Percentiles rank a stretch among this genome's conserved stretches.
Conservation (phyloP, 2,113 vertebrate species). For the Dascyllus trimaculatus region DNA sequence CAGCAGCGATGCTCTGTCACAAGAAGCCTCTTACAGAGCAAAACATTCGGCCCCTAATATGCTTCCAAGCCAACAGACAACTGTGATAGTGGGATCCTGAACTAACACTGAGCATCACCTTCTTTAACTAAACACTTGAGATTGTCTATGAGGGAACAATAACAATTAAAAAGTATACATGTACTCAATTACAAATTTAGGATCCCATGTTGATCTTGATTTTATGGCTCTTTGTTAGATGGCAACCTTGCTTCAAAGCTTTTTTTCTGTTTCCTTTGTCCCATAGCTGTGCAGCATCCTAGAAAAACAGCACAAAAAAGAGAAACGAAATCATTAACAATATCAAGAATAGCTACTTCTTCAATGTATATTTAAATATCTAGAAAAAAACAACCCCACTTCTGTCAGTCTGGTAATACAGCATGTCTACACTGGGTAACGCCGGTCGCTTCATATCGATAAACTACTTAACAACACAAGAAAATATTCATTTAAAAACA, state of each 20-base stretch:
- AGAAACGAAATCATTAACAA: conserved; percentile 6
- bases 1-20: conserved; percentile 32
- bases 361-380: background rate
- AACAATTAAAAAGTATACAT: background rate
- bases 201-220: conserved; percentile 40
- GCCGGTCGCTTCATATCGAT: background rate
- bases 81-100: conserved; percentile 1
- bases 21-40: conserved; percentile 19
- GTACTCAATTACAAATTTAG: background rate
- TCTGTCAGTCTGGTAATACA: background rate
- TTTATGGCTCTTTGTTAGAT: conserved; percentile 80
- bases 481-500: background rate
- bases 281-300: conserved; percentile 79
- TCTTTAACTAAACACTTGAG: background rate
- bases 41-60: conserved; percentile 26
- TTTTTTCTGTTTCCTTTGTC: conserved; percentile 68
- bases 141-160: background rate
- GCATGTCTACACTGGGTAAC: background rate
- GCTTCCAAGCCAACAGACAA: conserved; percentile 14
- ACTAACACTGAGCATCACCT: conserved; percentile 27
- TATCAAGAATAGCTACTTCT: background rate
- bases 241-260: conserved; percentile 59
- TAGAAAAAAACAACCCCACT: background rate
- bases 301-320: conserved; percentile 25
- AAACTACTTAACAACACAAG: background rate